Conservation (phyloP, 2,113 vertebrate species). For the Phalacrocorax pelagicus region DNA sequence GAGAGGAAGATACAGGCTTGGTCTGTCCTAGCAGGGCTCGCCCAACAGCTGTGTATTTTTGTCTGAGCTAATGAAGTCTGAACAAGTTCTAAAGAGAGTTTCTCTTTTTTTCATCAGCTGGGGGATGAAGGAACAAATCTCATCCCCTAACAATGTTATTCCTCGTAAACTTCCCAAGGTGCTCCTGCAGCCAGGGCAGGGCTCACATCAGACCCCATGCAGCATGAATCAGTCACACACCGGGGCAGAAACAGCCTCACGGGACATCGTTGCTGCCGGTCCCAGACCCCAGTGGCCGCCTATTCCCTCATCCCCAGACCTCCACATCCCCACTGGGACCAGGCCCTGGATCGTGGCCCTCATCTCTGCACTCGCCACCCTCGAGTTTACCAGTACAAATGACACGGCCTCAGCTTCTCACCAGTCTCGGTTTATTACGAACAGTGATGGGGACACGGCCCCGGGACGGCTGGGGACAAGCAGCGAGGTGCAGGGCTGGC, state of each 20-base stretch:
- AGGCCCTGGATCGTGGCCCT: not conserved
- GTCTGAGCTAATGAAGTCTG: constrained; percentile 27
- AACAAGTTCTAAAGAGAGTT: not conserved
- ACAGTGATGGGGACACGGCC: not conserved
- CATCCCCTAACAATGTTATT: fast-evolving
- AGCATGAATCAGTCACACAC: fast-evolving
- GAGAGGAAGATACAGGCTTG: fast-evolving
- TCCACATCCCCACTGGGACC: fast-evolving
- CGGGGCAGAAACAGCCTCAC: not conserved
- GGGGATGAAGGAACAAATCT: not conserved
- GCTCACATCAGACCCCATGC: not conserved
- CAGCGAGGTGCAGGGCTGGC: not conserved
- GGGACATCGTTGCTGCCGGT: not conserved
- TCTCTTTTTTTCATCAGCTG: not conserved
- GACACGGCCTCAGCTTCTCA: not conserved
- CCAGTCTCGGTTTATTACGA: constrained; percentile 15
- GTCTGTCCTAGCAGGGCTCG: not conserved
- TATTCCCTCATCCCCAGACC: not conserved
- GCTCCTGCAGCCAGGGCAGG: not conserved
- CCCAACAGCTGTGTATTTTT: not conserved
- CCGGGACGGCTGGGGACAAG: not conserved
- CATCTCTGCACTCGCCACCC: fast-evolving
- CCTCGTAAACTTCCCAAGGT: not conserved
- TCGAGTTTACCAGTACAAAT: not conserved
- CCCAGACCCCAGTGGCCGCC: not conserved